Base-by-base conservation (phyloP, 64 coral and sea anemone species). In the Montipora cactus region DNA sequence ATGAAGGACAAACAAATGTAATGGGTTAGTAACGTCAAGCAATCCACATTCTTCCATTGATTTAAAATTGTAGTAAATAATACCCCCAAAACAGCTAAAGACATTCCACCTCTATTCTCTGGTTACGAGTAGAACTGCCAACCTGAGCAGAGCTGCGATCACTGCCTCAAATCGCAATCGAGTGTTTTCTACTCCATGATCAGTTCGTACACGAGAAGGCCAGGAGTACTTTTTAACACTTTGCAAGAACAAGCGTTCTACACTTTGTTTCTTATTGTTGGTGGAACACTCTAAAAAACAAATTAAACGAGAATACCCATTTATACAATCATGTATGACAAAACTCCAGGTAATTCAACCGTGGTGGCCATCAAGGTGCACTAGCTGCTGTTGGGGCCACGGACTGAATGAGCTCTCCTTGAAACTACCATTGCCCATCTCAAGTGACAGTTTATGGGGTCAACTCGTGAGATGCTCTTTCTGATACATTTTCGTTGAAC, bases 51-150 rank as follows among this genome's bases (percentile, higher is more conserved):
- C 74, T 80, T 93, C 92, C 92, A 88, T 93, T 8, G 62, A 57
- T 67, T 88, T 49, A 88, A 93, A 88, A 15, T 44, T 20, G 79
- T 93, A 88, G 74, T 87, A 93, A 21, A 78, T 70, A 4, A 69
- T 76, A 3, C 76, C 50, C 4, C 16, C 25, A 44, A 93, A 81
- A 79, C 73, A 70, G 13, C 75, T 3, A 80, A 93, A 93, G 7
- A 93, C 92, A 88, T 93, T 84, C 8, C 92, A 9, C 91, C 92
- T 93, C 84, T 7, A 88, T 93, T 44, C 77, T 12, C 61, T 93
- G 92, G 49, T 93, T 93, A 75, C 76, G 70, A 64, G 61, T 64
- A 14, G 61, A 64, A 14, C 11, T 64, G 9, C 61, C 61, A 11
- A 64, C 11, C 11, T 12, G 61, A 2, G 9, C 9, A 15, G 0